Evolutionary conservation across 2,888 invertebrate species (phyloP).

Genomic region (Tipula vernalis): DNA sequence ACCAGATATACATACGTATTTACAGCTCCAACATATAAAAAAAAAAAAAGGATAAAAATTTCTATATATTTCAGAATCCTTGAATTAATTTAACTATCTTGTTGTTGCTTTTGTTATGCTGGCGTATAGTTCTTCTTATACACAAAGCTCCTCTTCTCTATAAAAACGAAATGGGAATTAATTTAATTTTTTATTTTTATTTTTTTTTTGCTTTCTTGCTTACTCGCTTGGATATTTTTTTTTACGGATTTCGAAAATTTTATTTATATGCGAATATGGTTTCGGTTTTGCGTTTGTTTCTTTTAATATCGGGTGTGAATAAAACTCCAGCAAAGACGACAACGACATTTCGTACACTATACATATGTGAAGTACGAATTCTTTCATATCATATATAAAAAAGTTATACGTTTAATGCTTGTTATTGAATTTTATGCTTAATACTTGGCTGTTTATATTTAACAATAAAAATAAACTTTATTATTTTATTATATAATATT

Average conservation of each 20-base stretch:
- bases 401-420: not conserved
- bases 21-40: not conserved
- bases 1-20: not conserved
- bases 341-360: not conserved
- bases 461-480: not conserved
- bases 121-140: not conserved
- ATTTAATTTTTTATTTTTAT: not conserved
- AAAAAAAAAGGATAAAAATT: not conserved
- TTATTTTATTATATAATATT: not conserved
- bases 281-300: not conserved
- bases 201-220: not conserved
- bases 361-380: not conserved
- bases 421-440: not conserved
- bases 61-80: not conserved
- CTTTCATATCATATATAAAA: not conserved
- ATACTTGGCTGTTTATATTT: not conserved
- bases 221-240: not conserved
- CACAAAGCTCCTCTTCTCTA: not conserved
- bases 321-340: not conserved
- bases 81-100: conserved; percentile 4
- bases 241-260: not conserved
- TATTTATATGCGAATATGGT: not conserved
- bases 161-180: not conserved
- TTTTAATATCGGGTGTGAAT: not conserved
- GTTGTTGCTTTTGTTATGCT: not conserved